Evolutionary conservation across 2,888 invertebrate species (phyloP), one percentile per base, ranked within the genome.

Genomic region (Luperina nickerlii): DNA sequence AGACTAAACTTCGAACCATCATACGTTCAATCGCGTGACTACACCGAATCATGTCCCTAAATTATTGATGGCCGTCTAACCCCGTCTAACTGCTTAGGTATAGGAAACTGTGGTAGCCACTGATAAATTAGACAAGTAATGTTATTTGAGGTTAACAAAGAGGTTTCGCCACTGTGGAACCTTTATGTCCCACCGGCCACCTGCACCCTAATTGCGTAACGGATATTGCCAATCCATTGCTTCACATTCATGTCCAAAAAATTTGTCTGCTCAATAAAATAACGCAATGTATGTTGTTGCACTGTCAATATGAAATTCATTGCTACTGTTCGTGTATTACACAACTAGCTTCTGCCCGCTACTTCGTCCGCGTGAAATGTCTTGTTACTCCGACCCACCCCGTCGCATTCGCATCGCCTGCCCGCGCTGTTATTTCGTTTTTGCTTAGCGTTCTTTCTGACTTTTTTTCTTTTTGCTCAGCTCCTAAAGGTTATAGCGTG

Each of bases 1-100:
- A 2, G 65, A 54, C 24, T 51, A 24, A 62, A 63, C 3, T 45
- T 69, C 27, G 32, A 69, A 32, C 13, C 57, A 38, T 71, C 66
- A 48, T 57, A 70, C 48, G 73, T 74, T 62, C 24, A 20, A 51
- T 78, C 27, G 87, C 88, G 88, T 87, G 87, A 74, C 81, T 84
- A 18, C 24, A 20, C 38, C 32, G 38, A 75, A 82, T 86, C 60
- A 66, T 78, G 72, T 62, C 62, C n/a, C 68, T 69, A 69, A 86
- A 79, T 86, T 87, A 88, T 87, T 69, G 71, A 48, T 76, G 54
- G 32, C 66, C 24, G 63, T 32, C 32, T 38, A 71, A 72, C 62
- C 42, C 54, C 3, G 60, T 48, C 9, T 51, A 24, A 78, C 69
- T 76, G 57, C 51, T 77, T n/a, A 80, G 77, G 70, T 79, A 79